A percentile compares a stretch with the other conserved stretches of the same genome.
These are phyloP conservation scores for Listronotus oregonensis DNA, from an alignment of 1,140 invertebrate genomes.

Conservation along the genomic window DNA sequence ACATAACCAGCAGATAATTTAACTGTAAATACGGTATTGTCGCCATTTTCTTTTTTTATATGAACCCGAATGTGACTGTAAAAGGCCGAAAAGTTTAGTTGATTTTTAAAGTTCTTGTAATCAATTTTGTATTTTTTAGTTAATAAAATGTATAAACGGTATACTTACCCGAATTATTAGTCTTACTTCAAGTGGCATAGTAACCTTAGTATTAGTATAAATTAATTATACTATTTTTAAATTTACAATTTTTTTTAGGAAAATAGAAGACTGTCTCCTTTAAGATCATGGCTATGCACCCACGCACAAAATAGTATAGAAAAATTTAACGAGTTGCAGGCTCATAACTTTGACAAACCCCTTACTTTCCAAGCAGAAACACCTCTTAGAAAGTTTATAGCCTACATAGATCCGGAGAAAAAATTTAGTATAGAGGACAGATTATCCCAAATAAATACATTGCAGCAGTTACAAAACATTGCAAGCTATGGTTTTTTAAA, in stretches of 20 bases:
- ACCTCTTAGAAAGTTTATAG: conserved; percentile 83
- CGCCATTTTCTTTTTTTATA: no score
- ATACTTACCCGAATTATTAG: no score
- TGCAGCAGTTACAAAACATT: conserved; percentile 93
- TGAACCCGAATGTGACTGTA: no score
- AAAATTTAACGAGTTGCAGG: conserved; percentile 79
- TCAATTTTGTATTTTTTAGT: no score
- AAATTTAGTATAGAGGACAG: conserved; percentile 89
- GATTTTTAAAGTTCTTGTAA: no score
- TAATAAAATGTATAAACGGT: no score
- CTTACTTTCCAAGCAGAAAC: conserved; percentile 86
- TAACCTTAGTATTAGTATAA: no score
- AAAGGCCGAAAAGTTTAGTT: no score
- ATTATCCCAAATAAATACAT: conserved; percentile 91
- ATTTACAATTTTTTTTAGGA: conserved; percentile 62
- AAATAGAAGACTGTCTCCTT: conserved; percentile 81
- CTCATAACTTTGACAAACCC: conserved; percentile 72
- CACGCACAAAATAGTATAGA: conserved; percentile 82
- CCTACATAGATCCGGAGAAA: conserved; percentile 93
- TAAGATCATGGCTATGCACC: conserved; percentile 89
- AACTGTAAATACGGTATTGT: no score
- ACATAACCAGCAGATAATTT: no score
- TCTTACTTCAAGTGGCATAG: no score
- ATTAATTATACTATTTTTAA: no score
- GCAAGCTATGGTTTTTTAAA: conserved; percentile 93